A percentile compares a stretch with the other conserved stretches of the same genome.
These are phyloP conservation scores for Hydriomena furcata DNA, from an alignment of 2,888 invertebrate species.

Conservation along the genomic window DNA sequence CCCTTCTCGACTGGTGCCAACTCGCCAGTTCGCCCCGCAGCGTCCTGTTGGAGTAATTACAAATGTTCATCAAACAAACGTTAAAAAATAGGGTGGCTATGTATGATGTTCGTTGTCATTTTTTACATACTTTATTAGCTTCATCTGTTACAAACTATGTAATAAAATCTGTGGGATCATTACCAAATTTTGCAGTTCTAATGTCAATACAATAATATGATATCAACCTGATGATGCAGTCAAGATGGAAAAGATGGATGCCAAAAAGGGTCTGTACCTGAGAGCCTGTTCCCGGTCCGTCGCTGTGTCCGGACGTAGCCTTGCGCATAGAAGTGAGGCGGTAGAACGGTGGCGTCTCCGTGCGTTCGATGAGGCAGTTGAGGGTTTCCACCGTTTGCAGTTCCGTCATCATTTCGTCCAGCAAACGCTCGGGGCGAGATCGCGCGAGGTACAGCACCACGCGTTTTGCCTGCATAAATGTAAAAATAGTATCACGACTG, in stretches of 20 bases:
- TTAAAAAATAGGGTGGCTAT: no score
- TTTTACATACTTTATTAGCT: no score
- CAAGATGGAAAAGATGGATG: no score
- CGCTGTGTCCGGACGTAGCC: slow-evolving; percentile 88
- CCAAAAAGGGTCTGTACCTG: no score
- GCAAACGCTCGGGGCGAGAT: slow-evolving; percentile 94
- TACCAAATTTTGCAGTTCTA: no score
- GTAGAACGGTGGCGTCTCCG: slow-evolving; percentile 99
- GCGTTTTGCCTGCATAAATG: slow-evolving; percentile 90
- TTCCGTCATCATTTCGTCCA: slow-evolving; percentile 99
- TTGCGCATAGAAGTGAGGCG: slow-evolving; percentile 96
- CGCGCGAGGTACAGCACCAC: slow-evolving; percentile 96
- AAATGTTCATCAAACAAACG: slow-evolving; percentile 28
- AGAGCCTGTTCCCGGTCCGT: slow-evolving; percentile 72
- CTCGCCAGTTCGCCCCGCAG: slow-evolving; percentile 77
- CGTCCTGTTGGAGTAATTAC: slow-evolving; percentile 56
- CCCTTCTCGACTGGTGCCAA: slow-evolving; percentile 93
- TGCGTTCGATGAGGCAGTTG: slow-evolving; percentile 97
- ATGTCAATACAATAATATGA: no score
- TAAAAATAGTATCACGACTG: no score
- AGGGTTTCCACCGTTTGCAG: slow-evolving; percentile 98
- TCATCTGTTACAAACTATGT: no score
- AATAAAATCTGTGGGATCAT: no score
- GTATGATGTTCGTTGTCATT: no score
- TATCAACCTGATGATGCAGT: no score